Base-by-base conservation (phyloP, 2,797 vertebrate species). In the Vultur gryphus region DNA sequence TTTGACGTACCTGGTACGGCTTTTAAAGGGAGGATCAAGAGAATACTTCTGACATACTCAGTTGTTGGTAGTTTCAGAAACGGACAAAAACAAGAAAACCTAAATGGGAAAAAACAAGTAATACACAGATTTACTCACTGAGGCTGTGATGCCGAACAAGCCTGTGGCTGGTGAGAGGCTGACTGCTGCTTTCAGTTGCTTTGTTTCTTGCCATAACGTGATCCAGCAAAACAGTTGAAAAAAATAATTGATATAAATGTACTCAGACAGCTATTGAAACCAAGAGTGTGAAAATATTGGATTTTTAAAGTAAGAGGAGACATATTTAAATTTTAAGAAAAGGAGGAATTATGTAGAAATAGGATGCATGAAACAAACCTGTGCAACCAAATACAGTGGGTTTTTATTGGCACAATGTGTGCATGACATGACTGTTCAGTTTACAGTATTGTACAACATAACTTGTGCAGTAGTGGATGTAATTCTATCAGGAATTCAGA, bases 1-100 rank as follows among this genome's bases (percentile, higher is more conserved):
- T 94, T 92, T 94, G 90, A 95, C 92, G 72, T 81, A 86, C 49
- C 87, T 87, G 69, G 37, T 88, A 73, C 2, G 8, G 12, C 86
- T 94, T 93, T 87, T 78, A 93, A 96, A 93, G 72, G 59, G 44
- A 92, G 44, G 64, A 92, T 96, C 82, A 91, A 70, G 61, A 62
- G n/a, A 89, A 78, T 64, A 17, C 52, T 66, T 67, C 87, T 92
- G 87, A 78, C 48, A 28, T 51, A 37, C 61, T 67, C 57, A 21
- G 23, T 52, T 71, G 37, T 49, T 69, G 57, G 46, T 84, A 52
- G 67, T 80, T 94, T 82, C 66, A 84, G 82, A 89, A 87, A 46
- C 2, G 7, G 57, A 66, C 37, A 75, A 90, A 91, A 73, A 2
- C 48, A 67, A 66, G 65, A 92, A 87, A 92, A 58, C 37, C 48